Percentiles rank a stretch among this genome's conserved stretches.
Evolutionary conservation across 2,113 vertebrate genomes (phyloP).

Genomic region (Scopus umbretta): DNA sequence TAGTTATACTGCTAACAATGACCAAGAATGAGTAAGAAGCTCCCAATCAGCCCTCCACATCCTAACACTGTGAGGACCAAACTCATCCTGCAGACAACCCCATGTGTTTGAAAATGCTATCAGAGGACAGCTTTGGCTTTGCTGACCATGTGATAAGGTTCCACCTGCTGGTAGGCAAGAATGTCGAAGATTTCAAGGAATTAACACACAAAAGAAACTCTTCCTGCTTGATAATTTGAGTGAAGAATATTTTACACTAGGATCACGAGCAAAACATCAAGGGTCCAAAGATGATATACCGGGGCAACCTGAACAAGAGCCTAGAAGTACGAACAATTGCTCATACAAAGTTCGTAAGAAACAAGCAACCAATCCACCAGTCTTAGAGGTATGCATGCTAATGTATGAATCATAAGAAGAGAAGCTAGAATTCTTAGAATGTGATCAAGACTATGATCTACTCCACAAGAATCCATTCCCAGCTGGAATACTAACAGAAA

Average conservation of each 20-base stretch:
- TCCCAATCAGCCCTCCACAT: not conserved
- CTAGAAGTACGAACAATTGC: not conserved
- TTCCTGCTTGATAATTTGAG: not conserved
- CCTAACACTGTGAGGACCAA: not conserved
- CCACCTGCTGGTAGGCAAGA: rapidly evolving
- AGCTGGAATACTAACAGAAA: not conserved
- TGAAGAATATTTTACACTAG: not conserved
- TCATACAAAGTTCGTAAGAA: not conserved
- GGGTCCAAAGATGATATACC: not conserved
- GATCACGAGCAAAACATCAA: not conserved
- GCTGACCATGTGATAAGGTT: not conserved
- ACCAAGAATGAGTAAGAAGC: not conserved
- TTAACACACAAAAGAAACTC: not conserved
- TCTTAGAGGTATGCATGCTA: not conserved
- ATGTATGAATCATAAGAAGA: not conserved
- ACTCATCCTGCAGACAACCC: not conserved
- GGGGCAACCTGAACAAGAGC: not conserved
- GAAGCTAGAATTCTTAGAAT: not conserved
- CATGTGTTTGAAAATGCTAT: not conserved
- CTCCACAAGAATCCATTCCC: not conserved
- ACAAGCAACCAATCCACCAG: not conserved
- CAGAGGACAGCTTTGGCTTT: not conserved
- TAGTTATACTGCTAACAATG: not conserved
- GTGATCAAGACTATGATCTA: not conserved
- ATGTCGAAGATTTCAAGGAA: not conserved